Evolutionary conservation across 2,113 vertebrate species (phyloP).

Genomic region (Hippocampus comes): DNA sequence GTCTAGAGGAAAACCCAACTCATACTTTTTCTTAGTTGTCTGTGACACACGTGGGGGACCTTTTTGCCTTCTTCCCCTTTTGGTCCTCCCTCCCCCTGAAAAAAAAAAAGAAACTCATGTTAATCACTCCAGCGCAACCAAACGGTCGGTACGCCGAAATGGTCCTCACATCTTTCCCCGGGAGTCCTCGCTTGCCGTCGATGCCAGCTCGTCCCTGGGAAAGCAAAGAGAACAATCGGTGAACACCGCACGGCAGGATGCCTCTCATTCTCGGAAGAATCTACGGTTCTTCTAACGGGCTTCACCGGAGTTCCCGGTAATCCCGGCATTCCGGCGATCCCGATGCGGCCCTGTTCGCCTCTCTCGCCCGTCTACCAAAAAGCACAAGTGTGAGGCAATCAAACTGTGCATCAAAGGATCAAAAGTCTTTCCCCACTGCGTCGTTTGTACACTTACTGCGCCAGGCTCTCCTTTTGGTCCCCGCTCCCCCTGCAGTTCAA

Average conservation of each 20-base stretch:
- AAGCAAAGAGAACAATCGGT: slow-evolving; percentile 19
- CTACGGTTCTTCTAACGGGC: neutral
- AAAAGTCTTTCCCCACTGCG: neutral
- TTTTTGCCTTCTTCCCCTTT: slow-evolving; percentile 67
- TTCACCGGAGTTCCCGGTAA: slow-evolving; percentile 77
- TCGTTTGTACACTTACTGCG: slow-evolving; percentile 45
- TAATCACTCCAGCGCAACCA: neutral
- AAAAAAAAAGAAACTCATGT: too few relatives aligned
- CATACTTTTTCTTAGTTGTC: neutral
- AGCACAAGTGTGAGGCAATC: slow-evolving; percentile 12
- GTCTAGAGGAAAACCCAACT: neutral
- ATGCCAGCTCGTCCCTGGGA: slow-evolving; percentile 71
- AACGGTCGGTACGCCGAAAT: neutral
- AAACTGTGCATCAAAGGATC: slow-evolving; percentile 1
- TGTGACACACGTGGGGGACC: slow-evolving; percentile 40
- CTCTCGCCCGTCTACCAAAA: slow-evolving; percentile 66
- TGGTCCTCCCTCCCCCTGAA: slow-evolving; percentile 65
- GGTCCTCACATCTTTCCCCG: slow-evolving; percentile 70
- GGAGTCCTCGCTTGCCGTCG: slow-evolving; percentile 74
- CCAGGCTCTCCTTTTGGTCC: slow-evolving; percentile 69
- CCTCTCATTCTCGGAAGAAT: neutral
- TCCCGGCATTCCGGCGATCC: slow-evolving; percentile 76
- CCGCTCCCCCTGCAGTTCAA: slow-evolving; percentile 65
- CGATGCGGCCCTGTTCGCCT: slow-evolving; percentile 71
- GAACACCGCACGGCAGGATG: neutral